Evolutionary conservation across 2,888 invertebrate genomes (phyloP), one percentile per base, ranked within the genome.

Genomic region (Cataglyphis cursor): DNA sequence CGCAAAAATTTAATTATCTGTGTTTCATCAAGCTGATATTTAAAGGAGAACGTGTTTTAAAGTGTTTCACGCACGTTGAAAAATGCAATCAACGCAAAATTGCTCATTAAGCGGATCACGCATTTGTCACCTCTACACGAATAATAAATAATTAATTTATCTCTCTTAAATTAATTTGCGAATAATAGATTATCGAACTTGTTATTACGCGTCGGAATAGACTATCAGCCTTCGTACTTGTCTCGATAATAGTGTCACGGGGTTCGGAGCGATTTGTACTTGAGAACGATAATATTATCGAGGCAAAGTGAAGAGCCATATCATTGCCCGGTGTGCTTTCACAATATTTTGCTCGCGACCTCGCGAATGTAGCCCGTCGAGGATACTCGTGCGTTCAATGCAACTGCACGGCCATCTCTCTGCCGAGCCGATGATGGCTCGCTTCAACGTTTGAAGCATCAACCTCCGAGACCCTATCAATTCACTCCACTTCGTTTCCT

Each of bases 241-340:
- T 57, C 0, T 10, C 3, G 12, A 70, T 72, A 80, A 80, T 44
- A 59, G 9, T 35, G 24, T 70, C 44, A 35, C 12, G 0, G 9
- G 12, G 12, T 65, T 1, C 24, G 3, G 2, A 44, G 15, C 18
- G 18, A 59, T 57, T 10, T 24, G 57, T 24, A 38, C 31, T 68
- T 12, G 21, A 44, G n/a, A 9, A 5, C 59, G n/a, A 76, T 70
- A 78, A 70, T 12, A 12, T 44, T 68, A 70, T 59, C 44, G 38
- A 21, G 21, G 18, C 9, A 35, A 24, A 0, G 18, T 35, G 18
- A 31, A 41, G 15, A 54, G 31, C 35, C 9, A 35, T 10, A 35
- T 18, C 35, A 21, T 21, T 35, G 6, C 18, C 9, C 24, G 44
- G 12, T 38, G 12, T 38, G 12, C 4, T 51, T 12, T 66, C 38